Conservation (phyloP, 2,113 vertebrate species). For the Pollachius pollachius region DNA sequence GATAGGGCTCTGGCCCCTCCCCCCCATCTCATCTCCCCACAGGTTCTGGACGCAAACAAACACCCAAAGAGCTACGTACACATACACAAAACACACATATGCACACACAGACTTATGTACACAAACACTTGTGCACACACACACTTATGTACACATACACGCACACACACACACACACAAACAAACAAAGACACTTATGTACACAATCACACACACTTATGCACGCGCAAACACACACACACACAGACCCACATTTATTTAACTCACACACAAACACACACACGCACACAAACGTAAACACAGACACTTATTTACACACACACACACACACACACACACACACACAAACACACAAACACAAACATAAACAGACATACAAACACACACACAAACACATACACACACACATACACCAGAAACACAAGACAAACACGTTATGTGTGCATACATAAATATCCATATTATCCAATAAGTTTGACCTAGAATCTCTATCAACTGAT, state of each 20-base stretch:
- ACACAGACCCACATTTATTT: neutral
- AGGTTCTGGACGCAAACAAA: no score
- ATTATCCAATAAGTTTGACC: neutral
- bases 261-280: no score
- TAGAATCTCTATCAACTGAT: no score
- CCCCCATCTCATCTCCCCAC: no score
- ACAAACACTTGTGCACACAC: no score
- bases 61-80: neutral
- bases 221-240: conserved; percentile 1
- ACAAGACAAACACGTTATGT: neutral
- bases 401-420: neutral
- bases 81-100: no score
- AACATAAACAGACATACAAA: neutral
- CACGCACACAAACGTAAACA: no score
- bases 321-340: conserved; percentile 1
- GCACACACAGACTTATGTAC: no score
- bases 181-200: no score
- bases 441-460: neutral
- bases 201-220: neutral
- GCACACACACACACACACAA: no score
- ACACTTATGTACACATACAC: neutral
- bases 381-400: neutral
- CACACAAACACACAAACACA: neutral
- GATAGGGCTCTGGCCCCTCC: no score
- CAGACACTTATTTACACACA: no score